Conservation (phyloP, 2,797 vertebrate genomes). For the Epinephelus awoara region DNA sequence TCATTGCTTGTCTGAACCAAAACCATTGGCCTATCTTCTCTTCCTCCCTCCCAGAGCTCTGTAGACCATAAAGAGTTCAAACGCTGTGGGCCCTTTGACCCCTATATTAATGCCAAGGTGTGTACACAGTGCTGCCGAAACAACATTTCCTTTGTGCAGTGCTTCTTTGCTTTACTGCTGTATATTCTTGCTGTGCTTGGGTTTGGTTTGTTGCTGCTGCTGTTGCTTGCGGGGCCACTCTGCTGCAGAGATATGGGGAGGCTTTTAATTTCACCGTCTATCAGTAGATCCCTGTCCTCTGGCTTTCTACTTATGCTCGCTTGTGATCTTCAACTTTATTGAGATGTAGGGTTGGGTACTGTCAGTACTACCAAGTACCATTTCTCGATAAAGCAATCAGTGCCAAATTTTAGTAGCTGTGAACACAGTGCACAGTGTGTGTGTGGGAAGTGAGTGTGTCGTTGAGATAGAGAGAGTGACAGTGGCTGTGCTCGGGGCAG, state of each 20-base stretch:
- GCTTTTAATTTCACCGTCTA: slow-evolving; percentile 44
- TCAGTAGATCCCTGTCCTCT: slow-evolving; percentile 30
- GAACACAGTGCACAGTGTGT: too few species aligned
- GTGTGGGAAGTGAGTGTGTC: too few species aligned
- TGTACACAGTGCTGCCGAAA: slow-evolving; percentile 89
- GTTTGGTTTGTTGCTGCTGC: slow-evolving; percentile 43
- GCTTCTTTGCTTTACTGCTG: slow-evolving; percentile 66
- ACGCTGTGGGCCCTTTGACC: slow-evolving; percentile 99
- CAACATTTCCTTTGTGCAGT: slow-evolving; percentile 54
- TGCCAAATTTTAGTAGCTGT: too few species aligned
- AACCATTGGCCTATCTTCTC: slow-evolving; percentile 88
- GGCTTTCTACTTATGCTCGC: slow-evolving; percentile 35
- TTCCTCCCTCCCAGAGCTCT: slow-evolving; percentile 97
- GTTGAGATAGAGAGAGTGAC: too few species aligned
- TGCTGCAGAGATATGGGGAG: slow-evolving; percentile 42
- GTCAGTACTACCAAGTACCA: too few species aligned
- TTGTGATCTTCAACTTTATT: slow-evolving; percentile 14
- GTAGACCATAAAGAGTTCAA: slow-evolving; percentile 99
- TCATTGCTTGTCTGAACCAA: slow-evolving; percentile 86
- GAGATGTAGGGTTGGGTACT: slow-evolving; percentile 1
- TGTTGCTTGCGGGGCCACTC: slow-evolving; percentile 51
- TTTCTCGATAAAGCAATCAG: too few species aligned
- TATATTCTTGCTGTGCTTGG: slow-evolving; percentile 63
- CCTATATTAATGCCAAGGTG: slow-evolving; percentile 99
- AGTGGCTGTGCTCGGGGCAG: too few species aligned